Conservation (phyloP, 2,888 invertebrate genomes). For the Sacculina carcini region DNA sequence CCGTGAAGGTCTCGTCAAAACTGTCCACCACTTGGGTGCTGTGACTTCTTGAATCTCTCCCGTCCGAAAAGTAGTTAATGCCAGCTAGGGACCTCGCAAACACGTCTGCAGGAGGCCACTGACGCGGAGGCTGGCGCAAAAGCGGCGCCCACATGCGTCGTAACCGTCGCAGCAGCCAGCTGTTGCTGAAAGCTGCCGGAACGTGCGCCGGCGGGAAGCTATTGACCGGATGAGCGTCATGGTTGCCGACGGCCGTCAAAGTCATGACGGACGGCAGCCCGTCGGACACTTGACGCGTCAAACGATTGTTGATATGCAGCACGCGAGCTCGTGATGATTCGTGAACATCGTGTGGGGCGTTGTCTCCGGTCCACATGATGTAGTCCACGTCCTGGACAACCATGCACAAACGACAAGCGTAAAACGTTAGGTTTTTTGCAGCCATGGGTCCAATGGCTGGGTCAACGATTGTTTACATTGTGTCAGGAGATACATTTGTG, state of each 20-base stretch:
- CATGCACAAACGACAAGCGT: no score
- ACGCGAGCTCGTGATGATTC: constrained; percentile 40
- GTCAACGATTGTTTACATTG: no score
- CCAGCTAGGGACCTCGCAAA: constrained; percentile 24
- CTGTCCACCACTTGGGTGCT: no score
- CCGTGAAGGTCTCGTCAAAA: constrained; percentile 26
- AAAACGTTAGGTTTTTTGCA: no score
- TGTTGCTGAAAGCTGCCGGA: constrained; percentile 16
- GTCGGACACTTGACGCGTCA: constrained; percentile 26
- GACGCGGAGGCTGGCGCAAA: no score
- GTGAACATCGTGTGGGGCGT: constrained; percentile 68
- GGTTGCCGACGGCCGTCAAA: constrained; percentile 47
- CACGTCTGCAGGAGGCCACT: no score
- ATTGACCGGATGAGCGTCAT: constrained; percentile 57
- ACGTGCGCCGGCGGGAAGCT: constrained; percentile 34
- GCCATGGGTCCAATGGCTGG: no score
- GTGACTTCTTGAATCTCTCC: no score
- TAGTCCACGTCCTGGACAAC: constrained; percentile 28
- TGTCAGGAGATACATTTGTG: no score
- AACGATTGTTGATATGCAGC: constrained; percentile 27
- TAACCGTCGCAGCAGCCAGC: background rate
- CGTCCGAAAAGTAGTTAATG: background rate
- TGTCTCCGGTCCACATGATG: constrained; percentile 62
- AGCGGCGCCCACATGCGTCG: constrained; percentile 21
- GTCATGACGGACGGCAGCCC: constrained; percentile 34